Conservation (phyloP, 1,140 invertebrate species). For the Papilio machaon region DNA sequence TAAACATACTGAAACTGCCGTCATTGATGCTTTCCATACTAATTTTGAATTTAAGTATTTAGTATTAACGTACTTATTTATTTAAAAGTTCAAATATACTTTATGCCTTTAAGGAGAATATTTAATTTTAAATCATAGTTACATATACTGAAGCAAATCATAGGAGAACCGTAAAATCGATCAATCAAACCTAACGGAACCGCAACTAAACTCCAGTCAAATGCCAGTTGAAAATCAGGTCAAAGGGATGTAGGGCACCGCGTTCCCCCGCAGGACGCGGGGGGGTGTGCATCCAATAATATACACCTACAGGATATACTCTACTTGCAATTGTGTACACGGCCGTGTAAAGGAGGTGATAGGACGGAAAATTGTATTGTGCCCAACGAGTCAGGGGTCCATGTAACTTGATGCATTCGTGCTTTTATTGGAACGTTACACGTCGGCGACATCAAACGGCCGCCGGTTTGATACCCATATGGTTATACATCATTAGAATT, state of each 20-base stretch:
- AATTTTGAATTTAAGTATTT: constrained; percentile 16
- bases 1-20: background rate
- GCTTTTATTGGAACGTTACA: constrained; percentile 43
- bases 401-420: constrained; percentile 44
- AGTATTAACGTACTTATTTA: background rate
- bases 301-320: constrained; percentile 48
- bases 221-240: constrained; percentile 60
- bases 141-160: constrained; percentile 11
- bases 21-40: background rate
- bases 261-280: constrained; percentile 53
- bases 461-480: background rate
- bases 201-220: constrained; percentile 53
- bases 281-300: constrained; percentile 68
- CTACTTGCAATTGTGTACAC: constrained; percentile 53
- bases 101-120: background rate
- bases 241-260: constrained; percentile 66
- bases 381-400: constrained; percentile 51
- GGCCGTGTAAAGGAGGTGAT: constrained; percentile 53
- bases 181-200: constrained; percentile 38
- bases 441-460: constrained; percentile 44
- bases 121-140: background rate
- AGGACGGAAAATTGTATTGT: constrained; percentile 68
- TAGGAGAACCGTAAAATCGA: constrained; percentile 11
- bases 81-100: background rate
- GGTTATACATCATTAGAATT: background rate